Percentiles rank a stretch among this genome's conserved stretches.
phyloP scores from a whole-genome alignment of 2,888 invertebrate genomes.

The Sycophila texana region DNA sequence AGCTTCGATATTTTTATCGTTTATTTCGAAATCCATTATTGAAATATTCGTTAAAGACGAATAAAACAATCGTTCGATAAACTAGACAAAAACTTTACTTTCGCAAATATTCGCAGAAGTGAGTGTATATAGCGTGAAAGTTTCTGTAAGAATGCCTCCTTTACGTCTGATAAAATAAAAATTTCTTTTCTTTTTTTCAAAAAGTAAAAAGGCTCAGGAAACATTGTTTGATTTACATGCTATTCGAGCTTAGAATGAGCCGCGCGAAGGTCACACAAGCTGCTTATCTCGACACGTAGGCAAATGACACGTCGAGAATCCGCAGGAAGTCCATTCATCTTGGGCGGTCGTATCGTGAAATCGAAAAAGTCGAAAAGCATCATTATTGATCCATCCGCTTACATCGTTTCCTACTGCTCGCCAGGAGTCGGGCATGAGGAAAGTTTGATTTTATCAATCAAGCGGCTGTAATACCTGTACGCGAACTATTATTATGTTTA shows the following conservation, averaged over 20 bases:
- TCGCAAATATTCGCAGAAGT: no score
- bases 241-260: neutral
- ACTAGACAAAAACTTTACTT: no score
- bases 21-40: no score
- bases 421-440: neutral
- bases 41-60: no score
- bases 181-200: no score
- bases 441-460: constrained; percentile 14
- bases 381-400: constrained; percentile 35
- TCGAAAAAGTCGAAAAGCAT: constrained; percentile 21
- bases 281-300: constrained; percentile 21
- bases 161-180: no score
- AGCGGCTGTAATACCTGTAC: neutral
- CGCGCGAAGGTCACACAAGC: constrained; percentile 11
- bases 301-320: constrained; percentile 30
- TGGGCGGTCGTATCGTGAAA: constrained; percentile 25
- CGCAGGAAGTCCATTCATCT: constrained; percentile 46
- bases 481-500: neutral
- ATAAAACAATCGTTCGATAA: no score
- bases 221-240: constrained; percentile 7
- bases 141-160: no score
- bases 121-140: no score
- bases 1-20: no score
- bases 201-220: neutral
- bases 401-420: neutral